Conservation (phyloP, 92 coral and sea anemone species). For the Heliopora coerulea region DNA sequence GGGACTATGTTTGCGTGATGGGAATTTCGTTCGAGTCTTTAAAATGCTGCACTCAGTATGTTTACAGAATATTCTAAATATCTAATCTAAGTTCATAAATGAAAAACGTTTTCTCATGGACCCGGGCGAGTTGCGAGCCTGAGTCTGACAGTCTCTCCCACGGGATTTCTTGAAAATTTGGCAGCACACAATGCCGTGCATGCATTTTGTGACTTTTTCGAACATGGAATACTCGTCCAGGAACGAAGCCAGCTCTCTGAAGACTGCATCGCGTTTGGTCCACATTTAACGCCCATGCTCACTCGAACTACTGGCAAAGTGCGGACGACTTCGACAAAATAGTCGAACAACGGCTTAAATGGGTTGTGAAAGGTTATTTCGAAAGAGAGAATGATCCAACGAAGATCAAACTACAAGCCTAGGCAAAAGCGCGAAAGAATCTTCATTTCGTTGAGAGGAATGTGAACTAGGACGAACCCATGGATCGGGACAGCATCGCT, state of each 20-base stretch:
- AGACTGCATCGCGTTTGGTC: constrained; percentile 68
- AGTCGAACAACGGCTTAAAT: constrained; percentile 69
- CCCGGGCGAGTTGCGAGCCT: too few relatives aligned
- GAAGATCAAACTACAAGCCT: constrained; percentile 52
- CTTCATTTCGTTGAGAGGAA: constrained; percentile 29
- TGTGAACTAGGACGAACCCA: constrained; percentile 57
- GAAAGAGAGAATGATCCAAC: constrained; percentile 73
- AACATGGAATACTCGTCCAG: constrained; percentile 89
- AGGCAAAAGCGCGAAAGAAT: constrained; percentile 59
- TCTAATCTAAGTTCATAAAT: too few relatives aligned
- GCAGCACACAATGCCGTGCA: background rate
- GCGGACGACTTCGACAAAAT: constrained; percentile 76
- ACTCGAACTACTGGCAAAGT: constrained; percentile 86
- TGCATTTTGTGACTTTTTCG: constrained; percentile 76
- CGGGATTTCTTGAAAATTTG: background rate
- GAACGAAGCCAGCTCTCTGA: constrained; percentile 83
- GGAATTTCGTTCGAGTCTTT: too few relatives aligned
- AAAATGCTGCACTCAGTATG: too few relatives aligned
- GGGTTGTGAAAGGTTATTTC: constrained; percentile 69
- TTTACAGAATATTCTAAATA: too few relatives aligned
- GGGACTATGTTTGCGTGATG: too few relatives aligned
- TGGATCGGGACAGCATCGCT: constrained; percentile 74
- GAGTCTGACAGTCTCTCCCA: too few relatives aligned
- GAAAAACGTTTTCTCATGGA: too few relatives aligned
- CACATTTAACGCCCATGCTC: constrained; percentile 73